Base-by-base conservation (phyloP, 2,888 invertebrate genomes). In the Acheta domesticus region DNA sequence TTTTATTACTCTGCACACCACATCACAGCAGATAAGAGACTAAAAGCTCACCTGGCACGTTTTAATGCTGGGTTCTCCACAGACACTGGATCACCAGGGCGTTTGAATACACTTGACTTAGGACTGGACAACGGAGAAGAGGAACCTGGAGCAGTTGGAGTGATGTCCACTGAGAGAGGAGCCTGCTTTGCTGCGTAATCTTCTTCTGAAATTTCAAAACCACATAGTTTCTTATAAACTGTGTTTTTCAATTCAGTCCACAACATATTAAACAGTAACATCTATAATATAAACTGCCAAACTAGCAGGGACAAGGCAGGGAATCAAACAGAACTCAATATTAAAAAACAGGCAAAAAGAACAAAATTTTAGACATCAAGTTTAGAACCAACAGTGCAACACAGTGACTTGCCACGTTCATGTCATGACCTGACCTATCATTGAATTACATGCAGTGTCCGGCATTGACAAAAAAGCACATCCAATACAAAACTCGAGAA, bases 31-130 rank as follows among this genome's bases (percentile, higher is more conserved):
- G 36, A 36, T 36, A 36, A 36, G 3, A 2, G 19, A 62, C 12
- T 62, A 62, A 62, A 48, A 62, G 36, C 48, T 23, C 81, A 88
- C 87, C 82, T 82, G 23, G 82, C 81, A 36, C 82, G 78, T 79
- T 82, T 82, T 19, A 82, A 78, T n/a, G 82, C 81, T 50, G 80
- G 81, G 23, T 77, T 80, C 76, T 82, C 82, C 21, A 80, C 49
- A 77, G 91, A 90, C 16, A 92, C 87, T 80, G 91, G 90, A 85
- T 93, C 93, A 75, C 90, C 90, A 14, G 93, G 93, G 84, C 93
- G 89, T 85, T 93, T 94, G 84, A 93, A 93, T 81, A 91, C 86
- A 48, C 88, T 81, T 86, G 84, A 84, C 88, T 89, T 82, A 76
- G 89, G 88, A 84, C 89, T 88, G 80, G 89, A 89, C 74, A 88